phyloP scores from a whole-genome alignment of 2,113 vertebrate species.

The Laterallus jamaicensis region DNA sequence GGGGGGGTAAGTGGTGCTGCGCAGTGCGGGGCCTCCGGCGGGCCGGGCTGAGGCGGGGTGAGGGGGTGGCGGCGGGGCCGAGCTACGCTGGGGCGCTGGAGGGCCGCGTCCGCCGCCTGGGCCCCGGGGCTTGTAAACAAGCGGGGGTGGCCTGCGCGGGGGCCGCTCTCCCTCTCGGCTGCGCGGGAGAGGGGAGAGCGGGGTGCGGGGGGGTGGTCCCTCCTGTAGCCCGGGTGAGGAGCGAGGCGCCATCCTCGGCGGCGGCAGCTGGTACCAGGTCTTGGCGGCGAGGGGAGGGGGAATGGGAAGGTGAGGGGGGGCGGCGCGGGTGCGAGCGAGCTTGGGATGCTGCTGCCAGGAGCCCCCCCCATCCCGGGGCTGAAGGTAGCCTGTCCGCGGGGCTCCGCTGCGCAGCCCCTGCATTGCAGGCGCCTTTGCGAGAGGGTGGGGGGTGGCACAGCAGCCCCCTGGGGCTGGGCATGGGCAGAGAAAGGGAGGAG shows the following conservation, averaged over 20 bases:
- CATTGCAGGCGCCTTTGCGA: background rate
- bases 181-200: background rate
- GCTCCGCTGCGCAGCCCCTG: background rate
- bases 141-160: background rate
- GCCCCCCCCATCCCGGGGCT: too few species aligned
- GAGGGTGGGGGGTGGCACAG: background rate
- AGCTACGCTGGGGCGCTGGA: background rate
- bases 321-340: background rate
- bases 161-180: background rate
- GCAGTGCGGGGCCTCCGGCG: slow-evolving; percentile 1
- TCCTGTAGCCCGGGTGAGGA: background rate
- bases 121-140: slow-evolving; percentile 68
- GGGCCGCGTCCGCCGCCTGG: background rate
- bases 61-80: background rate
- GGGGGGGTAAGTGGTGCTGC: background rate
- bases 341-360: background rate
- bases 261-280: background rate
- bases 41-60: background rate
- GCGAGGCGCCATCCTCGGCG: background rate
- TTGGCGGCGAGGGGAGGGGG: background rate
- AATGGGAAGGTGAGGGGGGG: background rate
- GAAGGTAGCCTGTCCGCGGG: background rate
- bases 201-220: background rate
- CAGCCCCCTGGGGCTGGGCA: background rate
- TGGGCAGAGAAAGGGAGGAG: background rate